Conservation (phyloP, 1,140 invertebrate species). For the Acromyrmex echinatior region DNA sequence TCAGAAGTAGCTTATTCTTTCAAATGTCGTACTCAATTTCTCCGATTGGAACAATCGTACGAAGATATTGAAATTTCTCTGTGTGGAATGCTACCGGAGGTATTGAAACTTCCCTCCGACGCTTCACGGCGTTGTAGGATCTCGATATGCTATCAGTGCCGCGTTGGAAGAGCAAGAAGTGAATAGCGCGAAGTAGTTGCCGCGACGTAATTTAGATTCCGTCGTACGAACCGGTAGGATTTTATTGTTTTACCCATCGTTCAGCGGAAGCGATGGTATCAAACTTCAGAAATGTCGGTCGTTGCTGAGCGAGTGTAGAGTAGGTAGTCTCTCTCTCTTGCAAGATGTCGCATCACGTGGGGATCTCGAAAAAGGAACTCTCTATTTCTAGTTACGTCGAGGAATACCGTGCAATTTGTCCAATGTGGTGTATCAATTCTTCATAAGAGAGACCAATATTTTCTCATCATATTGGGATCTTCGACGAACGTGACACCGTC, state of each 20-base stretch:
- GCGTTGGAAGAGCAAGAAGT: constrained; percentile 42
- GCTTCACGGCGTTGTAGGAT: constrained; percentile 34
- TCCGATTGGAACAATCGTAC: constrained; percentile 14
- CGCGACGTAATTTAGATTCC: constrained; percentile 57
- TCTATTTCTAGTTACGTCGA: background rate
- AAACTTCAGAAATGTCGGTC: constrained; percentile 21
- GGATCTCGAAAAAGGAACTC: background rate
- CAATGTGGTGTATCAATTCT: constrained; percentile 20
- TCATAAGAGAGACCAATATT: constrained; percentile 2
- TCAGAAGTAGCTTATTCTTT: background rate
- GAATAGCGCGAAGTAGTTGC: constrained; percentile 44
- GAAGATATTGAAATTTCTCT: constrained; percentile 41
- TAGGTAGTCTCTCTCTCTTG: background rate
- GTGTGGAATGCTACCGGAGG: constrained; percentile 7
- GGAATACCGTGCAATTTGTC: constrained; percentile 24
- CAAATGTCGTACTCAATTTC: background rate
- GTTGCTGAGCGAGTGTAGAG: background rate
- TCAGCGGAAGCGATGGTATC: constrained; percentile 53
- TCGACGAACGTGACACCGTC: constrained; percentile 20
- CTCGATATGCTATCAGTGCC: constrained; percentile 44
- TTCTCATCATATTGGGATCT: constrained; percentile 6
- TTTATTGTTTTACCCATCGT: constrained; percentile 64
- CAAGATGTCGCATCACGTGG: constrained; percentile 20
- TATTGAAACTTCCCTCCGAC: constrained; percentile 47
- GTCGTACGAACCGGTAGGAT: constrained; percentile 17